These are phyloP conservation scores for Adrianichthys oophorus DNA, from an alignment of 2,797 vertebrate genomes.

Conservation along the genomic window DNA sequence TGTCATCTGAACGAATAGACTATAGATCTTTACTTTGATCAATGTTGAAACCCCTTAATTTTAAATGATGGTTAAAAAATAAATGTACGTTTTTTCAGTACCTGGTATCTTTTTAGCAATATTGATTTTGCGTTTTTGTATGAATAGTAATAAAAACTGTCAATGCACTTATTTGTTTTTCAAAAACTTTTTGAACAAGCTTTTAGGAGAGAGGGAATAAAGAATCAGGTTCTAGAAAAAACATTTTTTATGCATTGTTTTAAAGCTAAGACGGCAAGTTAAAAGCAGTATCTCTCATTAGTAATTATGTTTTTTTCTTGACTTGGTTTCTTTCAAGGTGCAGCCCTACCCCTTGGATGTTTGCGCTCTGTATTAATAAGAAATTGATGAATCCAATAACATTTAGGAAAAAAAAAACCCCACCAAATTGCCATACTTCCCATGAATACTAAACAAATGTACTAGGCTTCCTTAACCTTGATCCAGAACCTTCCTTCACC, in stretches of 20 bases:
- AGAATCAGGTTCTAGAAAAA: conserved; percentile 23
- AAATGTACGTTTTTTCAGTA: conserved; percentile 22
- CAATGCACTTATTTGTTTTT: conserved; percentile 51
- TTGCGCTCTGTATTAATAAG: conserved; percentile 68
- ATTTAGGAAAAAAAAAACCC: conserved; percentile 60
- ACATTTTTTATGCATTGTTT: conserved; percentile 18
- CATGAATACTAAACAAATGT: conserved; percentile 71
- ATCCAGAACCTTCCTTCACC: conserved; percentile 72
- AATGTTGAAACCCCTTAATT: conserved; percentile 27
- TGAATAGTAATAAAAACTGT: conserved; percentile 54
- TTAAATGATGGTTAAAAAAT: conserved; percentile 2
- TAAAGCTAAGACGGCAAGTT: conserved; percentile 25
- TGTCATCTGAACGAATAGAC: conserved; percentile 71
- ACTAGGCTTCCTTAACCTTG: conserved; percentile 68
- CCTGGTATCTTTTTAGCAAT: conserved; percentile 41
- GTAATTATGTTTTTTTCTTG: conserved; percentile 20
- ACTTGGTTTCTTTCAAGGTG: conserved; percentile 20
- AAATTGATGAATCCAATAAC: conserved; percentile 75
- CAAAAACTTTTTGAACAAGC: conserved; percentile 41
- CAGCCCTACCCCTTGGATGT: conserved; percentile 43
- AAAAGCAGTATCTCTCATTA: conserved; percentile 23
- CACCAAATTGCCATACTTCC: conserved; percentile 68
- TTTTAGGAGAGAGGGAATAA: conserved; percentile 31
- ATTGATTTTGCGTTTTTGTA: conserved; percentile 46
- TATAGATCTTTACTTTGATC: conserved; percentile 71